Base-by-base conservation (phyloP, 2,888 invertebrate species). In the Orgyia antiqua region DNA sequence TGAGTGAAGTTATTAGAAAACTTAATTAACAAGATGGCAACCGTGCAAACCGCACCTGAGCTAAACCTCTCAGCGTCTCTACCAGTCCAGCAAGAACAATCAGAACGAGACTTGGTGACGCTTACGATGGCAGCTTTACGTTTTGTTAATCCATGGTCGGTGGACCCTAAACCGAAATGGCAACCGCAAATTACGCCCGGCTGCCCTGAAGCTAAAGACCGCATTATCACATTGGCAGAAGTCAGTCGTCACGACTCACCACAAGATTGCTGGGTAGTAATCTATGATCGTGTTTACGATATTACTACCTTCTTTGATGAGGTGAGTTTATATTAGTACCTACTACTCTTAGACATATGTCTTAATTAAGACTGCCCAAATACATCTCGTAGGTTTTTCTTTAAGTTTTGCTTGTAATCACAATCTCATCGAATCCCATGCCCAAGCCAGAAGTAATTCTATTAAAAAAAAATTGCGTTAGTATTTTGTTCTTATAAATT, bases 251-350 rank as follows among this genome's bases (percentile, higher is more conserved):
- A 96, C 61, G 94, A 94, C 61, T 86, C 88, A 10, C 69, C 73
- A 4, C 71, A 88, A 8, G 93, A 94, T 63, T 96, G 95, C 71
- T 96, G 96, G 96, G 87, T 95, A 29, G 89, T 94, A n/a, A 89
- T 96, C 26, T 94, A 93, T 68, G 95, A 96, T 78, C 90, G 93
- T 34, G 93, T 96, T 7, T 96, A 95, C 68, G 92, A 96, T 60
- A 89, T 95, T 29, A 93, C 95, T 1, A 86, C 88, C 19, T 95
- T 96, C 66, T 68, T 96, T 23, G 79, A 89, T 43, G 89, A 90
- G 87, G 92, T 92, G 72, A 78, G 71, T 63, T 53, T 3, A 32
- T 27, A 12, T 21, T 17, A 2, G 13, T 10, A 23, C 15, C 9
- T 7, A 23, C n/a, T n/a, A n/a, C n/a, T n/a, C n/a, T n/a, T n/a